Evolutionary conservation across 2,113 vertebrate species (phyloP).

Genomic region (Solea senegalensis): DNA sequence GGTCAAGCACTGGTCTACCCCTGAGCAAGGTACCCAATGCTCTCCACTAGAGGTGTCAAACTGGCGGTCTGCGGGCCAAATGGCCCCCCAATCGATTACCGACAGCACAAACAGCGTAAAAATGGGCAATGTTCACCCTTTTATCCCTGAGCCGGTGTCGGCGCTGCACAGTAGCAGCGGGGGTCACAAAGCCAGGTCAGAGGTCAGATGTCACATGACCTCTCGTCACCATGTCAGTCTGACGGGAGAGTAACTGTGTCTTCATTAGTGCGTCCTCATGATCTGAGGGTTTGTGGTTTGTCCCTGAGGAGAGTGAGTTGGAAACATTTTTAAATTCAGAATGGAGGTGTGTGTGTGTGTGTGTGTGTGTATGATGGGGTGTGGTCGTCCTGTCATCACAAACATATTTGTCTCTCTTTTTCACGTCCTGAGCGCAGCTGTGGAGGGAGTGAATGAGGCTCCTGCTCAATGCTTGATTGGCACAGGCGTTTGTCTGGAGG

Average conservation of each 20-base stretch:
- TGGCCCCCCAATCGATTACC: no score
- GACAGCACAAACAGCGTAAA: background rate
- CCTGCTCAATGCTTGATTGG: constrained; percentile 75
- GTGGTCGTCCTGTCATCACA: constrained; percentile 44
- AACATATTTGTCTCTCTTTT: constrained; percentile 60
- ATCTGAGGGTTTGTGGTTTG: constrained; percentile 1
- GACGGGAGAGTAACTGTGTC: constrained; percentile 26
- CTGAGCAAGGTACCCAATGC: no score
- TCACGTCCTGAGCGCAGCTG: constrained; percentile 67
- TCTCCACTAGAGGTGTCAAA: no score
- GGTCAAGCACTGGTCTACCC: no score
- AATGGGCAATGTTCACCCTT: background rate
- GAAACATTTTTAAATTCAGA: constrained; percentile 21
- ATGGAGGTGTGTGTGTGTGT: background rate
- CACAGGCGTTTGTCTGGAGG: constrained; percentile 67
- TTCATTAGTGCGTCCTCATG: constrained; percentile 33
- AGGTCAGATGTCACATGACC: constrained; percentile 11
- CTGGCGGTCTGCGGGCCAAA: no score
- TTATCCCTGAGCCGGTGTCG: background rate
- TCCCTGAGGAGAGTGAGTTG: constrained; percentile 34
- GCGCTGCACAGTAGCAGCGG: background rate
- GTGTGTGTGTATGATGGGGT: background rate
- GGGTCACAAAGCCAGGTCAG: background rate
- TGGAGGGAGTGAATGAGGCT: constrained; percentile 56
- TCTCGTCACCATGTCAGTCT: background rate